Evolutionary conservation across 2,797 vertebrate species (phyloP), one percentile per base, ranked within the genome.

Genomic region (Poeciliopsis infans): DNA sequence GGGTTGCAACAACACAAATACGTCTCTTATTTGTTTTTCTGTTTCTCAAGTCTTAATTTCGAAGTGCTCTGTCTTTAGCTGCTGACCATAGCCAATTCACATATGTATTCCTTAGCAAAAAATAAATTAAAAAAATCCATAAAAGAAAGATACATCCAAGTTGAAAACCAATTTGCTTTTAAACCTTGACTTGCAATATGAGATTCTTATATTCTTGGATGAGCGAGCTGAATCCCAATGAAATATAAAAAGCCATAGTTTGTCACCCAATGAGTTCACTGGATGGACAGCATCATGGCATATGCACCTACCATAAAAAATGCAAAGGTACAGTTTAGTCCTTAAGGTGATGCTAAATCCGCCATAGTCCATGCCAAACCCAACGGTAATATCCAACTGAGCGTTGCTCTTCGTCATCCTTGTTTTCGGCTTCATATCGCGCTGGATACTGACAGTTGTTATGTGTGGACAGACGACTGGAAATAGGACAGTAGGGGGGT

Each of bases 401-500:
- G 59, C 28, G 41, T 55, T 88, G 83, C 59, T 66, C 41, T 83
- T 84, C 75, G 71, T 85, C 82, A 78, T 80, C 76, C 73, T 85
- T 83, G 83, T 81, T 88, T 88, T 91, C 84, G 1, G 80, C 83
- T 81, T 93, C 88, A 93, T 89, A 93, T 88, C 90, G 90, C 76
- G 74, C 77, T 28, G 75, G 83, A 89, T 88, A 88, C 83, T 92
- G 90, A 93, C 89, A 93, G 87, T 87, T 94, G 93, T 91, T 86
- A 94, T 88, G 90, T 92, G 86, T 91, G 84, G 89, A 91, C 87
- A 92, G 82, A 87, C 75, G 78, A 80, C 81, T 88, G 81, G 87
- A 89, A 88, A 93, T 84, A 87, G 86, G 92, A 93, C 88, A 92
- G 93, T 92, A 89, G 91, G 64, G 68, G 87, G 87, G 89, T 91